Evolutionary conservation across 1,140 invertebrate genomes (phyloP).

Genomic region (Drosophila sturtevanti): DNA sequence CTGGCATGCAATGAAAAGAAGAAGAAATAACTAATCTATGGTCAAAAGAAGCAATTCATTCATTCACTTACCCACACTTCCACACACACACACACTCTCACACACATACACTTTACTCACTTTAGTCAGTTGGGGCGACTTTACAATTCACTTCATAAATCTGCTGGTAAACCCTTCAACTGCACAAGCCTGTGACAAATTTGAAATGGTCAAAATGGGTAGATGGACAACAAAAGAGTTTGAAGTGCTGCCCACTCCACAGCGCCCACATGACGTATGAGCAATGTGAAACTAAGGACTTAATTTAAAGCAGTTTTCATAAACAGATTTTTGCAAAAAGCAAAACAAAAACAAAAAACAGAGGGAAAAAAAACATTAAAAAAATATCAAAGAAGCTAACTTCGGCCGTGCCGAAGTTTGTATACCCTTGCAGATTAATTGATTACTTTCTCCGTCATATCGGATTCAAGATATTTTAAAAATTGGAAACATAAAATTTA

Average conservation of each 20-base stretch:
- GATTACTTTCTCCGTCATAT: too few species aligned
- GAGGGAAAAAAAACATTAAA: not conserved
- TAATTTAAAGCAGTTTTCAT: slow-evolving; percentile 54
- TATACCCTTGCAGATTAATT: too few species aligned
- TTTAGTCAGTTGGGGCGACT: not conserved
- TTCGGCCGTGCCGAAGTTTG: too few species aligned
- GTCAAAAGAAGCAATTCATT: not conserved
- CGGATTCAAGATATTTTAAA: too few species aligned
- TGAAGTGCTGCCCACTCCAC: slow-evolving; percentile 1
- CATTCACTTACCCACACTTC: not conserved
- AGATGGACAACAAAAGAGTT: not conserved
- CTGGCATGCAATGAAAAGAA: not conserved
- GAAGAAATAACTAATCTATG: not conserved
- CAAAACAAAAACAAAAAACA: not conserved
- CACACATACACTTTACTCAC: not conserved
- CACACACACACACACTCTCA: not conserved
- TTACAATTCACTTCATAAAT: slow-evolving; percentile 38
- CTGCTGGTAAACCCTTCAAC: slow-evolving; percentile 32
- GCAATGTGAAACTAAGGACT: slow-evolving; percentile 34
- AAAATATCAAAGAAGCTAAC: too few species aligned
- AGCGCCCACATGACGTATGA: slow-evolving; percentile 53
- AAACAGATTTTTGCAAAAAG: slow-evolving; percentile 16
- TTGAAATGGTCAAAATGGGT: slow-evolving; percentile 21
- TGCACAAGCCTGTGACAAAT: slow-evolving; percentile 31
- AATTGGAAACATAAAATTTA: too few species aligned